Evolutionary conservation across 2,113 vertebrate species (phyloP).

Genomic region (Leucoraja erinaceus): DNA sequence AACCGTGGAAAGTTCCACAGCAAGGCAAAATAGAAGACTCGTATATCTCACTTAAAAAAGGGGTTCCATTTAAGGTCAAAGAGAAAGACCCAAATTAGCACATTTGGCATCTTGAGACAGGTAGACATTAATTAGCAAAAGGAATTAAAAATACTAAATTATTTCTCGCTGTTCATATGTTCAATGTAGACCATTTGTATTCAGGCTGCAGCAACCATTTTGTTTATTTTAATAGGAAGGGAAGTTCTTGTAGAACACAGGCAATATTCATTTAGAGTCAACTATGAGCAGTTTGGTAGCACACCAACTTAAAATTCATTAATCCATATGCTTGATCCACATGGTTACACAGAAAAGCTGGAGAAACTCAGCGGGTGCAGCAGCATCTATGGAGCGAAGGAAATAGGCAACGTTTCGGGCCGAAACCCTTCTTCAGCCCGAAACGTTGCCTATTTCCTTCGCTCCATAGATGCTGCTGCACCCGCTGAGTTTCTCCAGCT

Average conservation of each 20-base stretch:
- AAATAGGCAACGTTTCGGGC: no score
- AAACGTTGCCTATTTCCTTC: no score
- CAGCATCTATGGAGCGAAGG: no score
- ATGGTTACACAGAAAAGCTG: no score
- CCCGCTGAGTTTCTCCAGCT: no score
- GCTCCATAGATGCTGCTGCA: no score
- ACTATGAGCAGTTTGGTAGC: neutral
- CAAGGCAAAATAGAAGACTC: slow-evolving; percentile 18
- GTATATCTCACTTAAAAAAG: neutral
- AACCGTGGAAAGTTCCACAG: slow-evolving; percentile 37
- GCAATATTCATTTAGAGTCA: neutral
- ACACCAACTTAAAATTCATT: neutral
- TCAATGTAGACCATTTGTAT: neutral
- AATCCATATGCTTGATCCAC: neutral
- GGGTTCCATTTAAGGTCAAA: neutral
- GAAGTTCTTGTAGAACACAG: neutral
- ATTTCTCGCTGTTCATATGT: neutral
- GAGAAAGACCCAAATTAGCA: neutral
- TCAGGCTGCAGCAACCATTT: neutral
- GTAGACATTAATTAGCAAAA: neutral
- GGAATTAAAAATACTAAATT: neutral
- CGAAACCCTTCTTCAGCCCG: no score
- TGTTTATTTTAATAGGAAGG: neutral
- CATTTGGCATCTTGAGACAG: neutral
- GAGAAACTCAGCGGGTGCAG: no score